Base-by-base conservation (phyloP, 2,113 vertebrate species). In the Lophura nycthemera region DNA sequence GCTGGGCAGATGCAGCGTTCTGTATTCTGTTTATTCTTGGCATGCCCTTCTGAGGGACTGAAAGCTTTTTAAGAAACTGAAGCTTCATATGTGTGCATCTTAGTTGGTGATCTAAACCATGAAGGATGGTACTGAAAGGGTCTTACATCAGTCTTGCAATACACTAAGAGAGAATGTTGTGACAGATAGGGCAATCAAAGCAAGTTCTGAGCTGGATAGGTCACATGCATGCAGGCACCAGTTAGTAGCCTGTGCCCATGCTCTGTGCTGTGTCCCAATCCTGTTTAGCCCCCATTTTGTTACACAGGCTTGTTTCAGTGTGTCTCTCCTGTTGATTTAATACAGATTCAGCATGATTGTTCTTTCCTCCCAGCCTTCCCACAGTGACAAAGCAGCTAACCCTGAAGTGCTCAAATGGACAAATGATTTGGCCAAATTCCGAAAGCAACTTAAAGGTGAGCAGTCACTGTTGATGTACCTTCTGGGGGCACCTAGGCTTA, bases 401-500 rank as follows among this genome's bases (percentile, higher is more conserved):
- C 98, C 99, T 16, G 99, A 99, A 83, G 99, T 99, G 86, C 98
- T 99, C 63, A 98, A 99, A 81, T 99, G 99, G 99, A 98, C 99
- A 66, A 99, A 99, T 43, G 99, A 99, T 87, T 98, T 99, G 88
- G 98, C 99, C 79, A 99, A 98, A 81, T 98, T 99, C 84, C 98
- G 99, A 64, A 99, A 99, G 96, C 98, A 99, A 2, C 98, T 99
- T 25, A 99, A 99, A 99, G 99, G 99, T 99, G 95, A 95, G 76
- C 60, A 64, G 32, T 45, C 5, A 7, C 32, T 34, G 10, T 13
- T 50, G 36, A 34, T 45, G 29, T 10, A 17, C 21, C 16, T 84
- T 45, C 2, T 1, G 1, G 30, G 18, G 15, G 19, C 8, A 71
- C 13, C 48, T 63, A 3, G 3, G 30, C 48, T 75, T 57, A 50